Conservation (phyloP, 2,797 vertebrate species). For the Staurois parvus region DNA sequence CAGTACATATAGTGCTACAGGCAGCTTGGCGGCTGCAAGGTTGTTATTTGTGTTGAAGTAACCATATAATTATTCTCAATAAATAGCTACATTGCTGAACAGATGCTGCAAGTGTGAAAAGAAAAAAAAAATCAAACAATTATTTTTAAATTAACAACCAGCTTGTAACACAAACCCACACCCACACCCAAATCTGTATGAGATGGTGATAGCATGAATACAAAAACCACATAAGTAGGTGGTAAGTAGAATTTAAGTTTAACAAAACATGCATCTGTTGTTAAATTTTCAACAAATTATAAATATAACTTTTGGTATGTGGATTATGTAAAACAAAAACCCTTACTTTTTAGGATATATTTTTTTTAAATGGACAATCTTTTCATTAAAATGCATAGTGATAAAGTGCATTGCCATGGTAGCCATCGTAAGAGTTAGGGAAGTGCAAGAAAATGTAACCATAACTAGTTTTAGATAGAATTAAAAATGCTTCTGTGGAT, state of each 20-base stretch:
- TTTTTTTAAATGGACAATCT: no score
- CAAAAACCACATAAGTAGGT: background rate
- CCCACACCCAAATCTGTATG: background rate
- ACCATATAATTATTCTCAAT: background rate
- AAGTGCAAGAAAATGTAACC: no score
- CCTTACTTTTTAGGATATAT: no score
- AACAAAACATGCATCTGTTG: background rate
- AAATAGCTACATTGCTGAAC: background rate
- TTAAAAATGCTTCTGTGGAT: no score
- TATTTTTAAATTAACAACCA: background rate
- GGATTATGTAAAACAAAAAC: no score
- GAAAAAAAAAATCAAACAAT: background rate
- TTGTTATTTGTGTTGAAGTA: constrained; percentile 1
- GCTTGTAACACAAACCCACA: background rate
- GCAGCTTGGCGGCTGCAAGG: background rate
- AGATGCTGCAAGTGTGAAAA: constrained; percentile 10
- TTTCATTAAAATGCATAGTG: no score
- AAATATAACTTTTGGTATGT: background rate
- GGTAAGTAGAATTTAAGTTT: background rate
- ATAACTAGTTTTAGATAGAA: no score
- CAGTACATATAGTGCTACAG: background rate
- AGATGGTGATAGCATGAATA: background rate
- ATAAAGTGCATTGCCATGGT: no score
- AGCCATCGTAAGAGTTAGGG: no score
- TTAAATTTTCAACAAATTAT: background rate